Evolutionary conservation across 2,797 vertebrate species (phyloP), one percentile per base, ranked within the genome.

Genomic region (Eulemur coronatus): DNA sequence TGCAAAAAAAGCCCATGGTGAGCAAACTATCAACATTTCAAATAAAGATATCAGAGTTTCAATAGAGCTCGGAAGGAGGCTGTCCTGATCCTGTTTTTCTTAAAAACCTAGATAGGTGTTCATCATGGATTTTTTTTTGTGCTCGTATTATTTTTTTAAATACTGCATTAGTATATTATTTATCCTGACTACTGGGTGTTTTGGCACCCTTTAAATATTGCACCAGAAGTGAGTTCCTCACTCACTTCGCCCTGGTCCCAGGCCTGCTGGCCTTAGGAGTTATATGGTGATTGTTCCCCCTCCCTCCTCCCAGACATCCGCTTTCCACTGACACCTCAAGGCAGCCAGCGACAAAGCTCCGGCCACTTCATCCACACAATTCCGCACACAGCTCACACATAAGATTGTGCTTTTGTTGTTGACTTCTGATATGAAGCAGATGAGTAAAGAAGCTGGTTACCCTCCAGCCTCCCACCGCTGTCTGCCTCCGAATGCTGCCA

Each of bases 361-460:
- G 63, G 61, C n/a, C 69, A n/a, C 22, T 52, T 28, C 4, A 30
- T 20, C 10, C 38, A 41, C 72, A 72, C 50, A 65, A 14, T 61
- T 46, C 24, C 20, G n/a, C 26, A 84, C 38, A 11, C 7, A 41
- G 38, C 12, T 55, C 48, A 61, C 30, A 52, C 5, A 18, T 33
- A n/a, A 59, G 41, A 7, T 24, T 5, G 33, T n/a, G 30, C 61
- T 55, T 91, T 50, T 69, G 59, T 38, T 84, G 79, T 33, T 85
- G 75, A 43, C 80, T 91, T 84, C 72, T 8, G 52, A 88, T n/a
- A 67, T 1, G 11, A 86, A 96, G 59, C 72, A 75, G 38, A 76
- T 30, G 35, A 73, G 35, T 2, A 11, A 78, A 76, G 22, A 59
- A 35, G 41, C 8, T 6, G 6, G 33, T 17, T 46, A 5, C n/a